Evolutionary conservation across 2,113 vertebrate genomes (phyloP).

Genomic region (Butastur rufipennis): DNA sequence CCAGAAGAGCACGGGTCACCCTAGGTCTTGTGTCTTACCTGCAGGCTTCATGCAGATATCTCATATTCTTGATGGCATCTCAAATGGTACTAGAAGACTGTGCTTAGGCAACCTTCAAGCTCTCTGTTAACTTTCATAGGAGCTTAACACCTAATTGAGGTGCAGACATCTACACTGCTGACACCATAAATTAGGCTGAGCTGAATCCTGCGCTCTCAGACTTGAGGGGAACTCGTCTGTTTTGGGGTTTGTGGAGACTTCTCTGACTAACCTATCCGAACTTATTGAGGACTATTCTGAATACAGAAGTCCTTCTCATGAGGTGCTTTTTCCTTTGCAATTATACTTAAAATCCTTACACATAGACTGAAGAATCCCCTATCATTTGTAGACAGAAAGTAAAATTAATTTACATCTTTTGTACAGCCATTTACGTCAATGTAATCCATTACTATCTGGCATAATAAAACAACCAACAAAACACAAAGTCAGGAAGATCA

Average conservation of each 20-base stretch:
- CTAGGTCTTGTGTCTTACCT: not conserved
- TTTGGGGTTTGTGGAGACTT: not conserved
- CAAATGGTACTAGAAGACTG: not conserved
- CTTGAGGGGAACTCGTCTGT: not conserved
- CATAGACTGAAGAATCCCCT: not conserved
- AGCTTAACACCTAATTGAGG: not conserved
- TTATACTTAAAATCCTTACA: not conserved
- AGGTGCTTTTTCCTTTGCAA: not conserved
- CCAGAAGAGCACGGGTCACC: not conserved
- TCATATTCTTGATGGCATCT: not conserved
- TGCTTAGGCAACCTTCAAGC: not conserved
- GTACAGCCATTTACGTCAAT: not conserved
- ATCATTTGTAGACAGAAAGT: not conserved
- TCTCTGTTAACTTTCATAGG: constrained; percentile 29
- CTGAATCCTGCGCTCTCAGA: not conserved
- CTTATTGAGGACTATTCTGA: not conserved
- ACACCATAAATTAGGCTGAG: not conserved
- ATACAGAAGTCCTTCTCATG: not conserved
- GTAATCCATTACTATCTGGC: not conserved
- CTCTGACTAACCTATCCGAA: not conserved
- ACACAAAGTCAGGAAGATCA: not conserved
- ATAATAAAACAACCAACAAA: not conserved
- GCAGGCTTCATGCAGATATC: not conserved
- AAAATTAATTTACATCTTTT: not conserved
- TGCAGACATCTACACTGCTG: not conserved